phyloP scores from a whole-genome alignment of 2,797 vertebrate species.

The Cygnus olor region DNA sequence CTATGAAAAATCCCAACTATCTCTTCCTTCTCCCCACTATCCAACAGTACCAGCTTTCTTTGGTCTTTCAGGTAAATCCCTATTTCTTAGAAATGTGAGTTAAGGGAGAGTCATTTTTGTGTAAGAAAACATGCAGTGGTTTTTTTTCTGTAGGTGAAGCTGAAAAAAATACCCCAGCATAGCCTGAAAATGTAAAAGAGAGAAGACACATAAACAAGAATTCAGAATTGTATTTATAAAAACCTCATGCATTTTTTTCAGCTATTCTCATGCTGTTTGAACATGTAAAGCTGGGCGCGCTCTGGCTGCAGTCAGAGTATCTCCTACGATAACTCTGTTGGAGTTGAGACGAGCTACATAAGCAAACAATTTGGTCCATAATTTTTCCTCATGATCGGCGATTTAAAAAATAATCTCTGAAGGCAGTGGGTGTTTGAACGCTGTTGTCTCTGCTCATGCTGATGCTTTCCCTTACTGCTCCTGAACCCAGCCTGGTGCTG shows the following conservation, averaged over 20 bases:
- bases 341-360: conserved; percentile 28
- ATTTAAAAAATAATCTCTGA: conserved; percentile 41
- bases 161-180: background rate
- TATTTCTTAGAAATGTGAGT: background rate
- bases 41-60: background rate
- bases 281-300: background rate
- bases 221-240: background rate
- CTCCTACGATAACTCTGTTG: conserved; percentile 21
- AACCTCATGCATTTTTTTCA: conserved; percentile 34
- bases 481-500: background rate
- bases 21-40: background rate
- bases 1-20: background rate
- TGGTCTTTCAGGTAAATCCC: background rate
- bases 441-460: background rate
- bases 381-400: background rate
- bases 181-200: conserved; percentile 3
- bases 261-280: conserved; percentile 27
- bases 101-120: background rate
- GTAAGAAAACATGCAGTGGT: background rate
- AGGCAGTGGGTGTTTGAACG: conserved; percentile 10
- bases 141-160: background rate
- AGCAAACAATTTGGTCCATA: conserved; percentile 20
- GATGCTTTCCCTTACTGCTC: background rate
- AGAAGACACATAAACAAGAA: background rate
- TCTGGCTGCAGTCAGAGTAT: background rate